Evolutionary conservation across 2,113 vertebrate species (phyloP), one percentile per base, ranked within the genome.

Genomic region (Dicerorhinus sumatrensis): DNA sequence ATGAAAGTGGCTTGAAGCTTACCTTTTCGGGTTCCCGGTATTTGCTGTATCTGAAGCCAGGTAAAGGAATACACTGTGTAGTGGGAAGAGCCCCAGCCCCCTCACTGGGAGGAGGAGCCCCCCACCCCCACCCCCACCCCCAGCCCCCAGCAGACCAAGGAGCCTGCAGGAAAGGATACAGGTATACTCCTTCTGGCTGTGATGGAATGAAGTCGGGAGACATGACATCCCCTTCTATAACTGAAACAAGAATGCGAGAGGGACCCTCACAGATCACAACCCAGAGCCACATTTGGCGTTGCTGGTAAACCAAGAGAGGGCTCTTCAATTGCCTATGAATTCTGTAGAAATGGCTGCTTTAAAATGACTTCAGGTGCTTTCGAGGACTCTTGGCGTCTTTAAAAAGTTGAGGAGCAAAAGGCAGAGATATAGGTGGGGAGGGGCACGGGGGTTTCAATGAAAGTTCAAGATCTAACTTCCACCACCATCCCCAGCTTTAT

Each of bases 201-300:
- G 99, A 99, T 0, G 99, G 99, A 97, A 99, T 99, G 93, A 99
- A 99, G 95, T 99, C 99, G 0, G 99, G 99, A 96, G 99, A 99
- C 99, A 99, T 99, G 73, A 99, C 99, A 98, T 99, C 99, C 42
- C 99, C 99, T 98, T 99, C 99, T 94, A 99, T 99, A 56, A 99
- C 99, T 99, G 98, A 58, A 99, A 98, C 11, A 95, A 96, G 98
- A 95, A 93, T 0, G 4, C 25, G 76, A 80, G 70, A 89, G 23
- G 51, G 89, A 95, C 29, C 69, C 18, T 91, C 20, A 73, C 0
- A 14, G 48, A 21, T 9, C 31, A 46, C n/a, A 18, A 1, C 0
- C 0, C 7, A 31, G 18, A 56, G 36, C 27, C 48, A 12, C 11
- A 0, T 18, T 42, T 25, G 82, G 12, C 56, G 1, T 39, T 27